phyloP scores from a whole-genome alignment of 2,797 vertebrate genomes.

The Scolopax rusticola region DNA sequence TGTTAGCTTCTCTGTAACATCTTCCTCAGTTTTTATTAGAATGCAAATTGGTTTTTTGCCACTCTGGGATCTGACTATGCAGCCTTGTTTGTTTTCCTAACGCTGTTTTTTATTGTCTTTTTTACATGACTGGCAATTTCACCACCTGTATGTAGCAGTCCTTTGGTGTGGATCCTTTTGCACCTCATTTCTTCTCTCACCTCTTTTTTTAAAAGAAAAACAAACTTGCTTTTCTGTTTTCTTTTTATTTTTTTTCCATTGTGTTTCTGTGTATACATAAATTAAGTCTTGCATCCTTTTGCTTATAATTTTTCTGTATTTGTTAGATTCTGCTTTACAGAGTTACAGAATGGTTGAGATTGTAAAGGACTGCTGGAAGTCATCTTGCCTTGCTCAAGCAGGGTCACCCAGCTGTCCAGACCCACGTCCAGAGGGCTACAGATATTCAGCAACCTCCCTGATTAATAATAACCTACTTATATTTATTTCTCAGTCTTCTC shows the following conservation, averaged over 20 bases:
- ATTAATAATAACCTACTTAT: too few species aligned
- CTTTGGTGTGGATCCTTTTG: not conserved
- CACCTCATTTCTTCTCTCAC: not conserved
- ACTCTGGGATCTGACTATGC: not conserved
- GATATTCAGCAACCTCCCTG: not conserved
- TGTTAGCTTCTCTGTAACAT: slow-evolving; percentile 20
- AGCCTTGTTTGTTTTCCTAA: not conserved
- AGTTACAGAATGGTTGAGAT: not conserved
- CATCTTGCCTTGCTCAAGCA: not conserved
- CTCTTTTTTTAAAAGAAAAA: not conserved
- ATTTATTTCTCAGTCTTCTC: too few species aligned
- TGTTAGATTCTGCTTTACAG: not conserved
- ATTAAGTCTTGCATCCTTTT: not conserved
- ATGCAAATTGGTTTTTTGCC: slow-evolving; percentile 2
- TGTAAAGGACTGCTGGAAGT: not conserved
- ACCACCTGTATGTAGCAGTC: not conserved
- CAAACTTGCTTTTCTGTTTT: not conserved
- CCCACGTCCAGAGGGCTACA: not conserved
- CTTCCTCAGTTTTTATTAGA: slow-evolving; percentile 19
- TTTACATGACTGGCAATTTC: not conserved
- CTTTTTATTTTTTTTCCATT: not conserved
- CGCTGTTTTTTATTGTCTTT: not conserved
- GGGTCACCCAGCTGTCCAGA: not conserved
- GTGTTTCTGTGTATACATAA: not conserved
- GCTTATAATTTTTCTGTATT: not conserved